A percentile compares a stretch with the other conserved stretches of the same genome.
Conservation (phyloP, 1,140 invertebrate genomes). For the Drosophila pseudoobscura region DNA sequence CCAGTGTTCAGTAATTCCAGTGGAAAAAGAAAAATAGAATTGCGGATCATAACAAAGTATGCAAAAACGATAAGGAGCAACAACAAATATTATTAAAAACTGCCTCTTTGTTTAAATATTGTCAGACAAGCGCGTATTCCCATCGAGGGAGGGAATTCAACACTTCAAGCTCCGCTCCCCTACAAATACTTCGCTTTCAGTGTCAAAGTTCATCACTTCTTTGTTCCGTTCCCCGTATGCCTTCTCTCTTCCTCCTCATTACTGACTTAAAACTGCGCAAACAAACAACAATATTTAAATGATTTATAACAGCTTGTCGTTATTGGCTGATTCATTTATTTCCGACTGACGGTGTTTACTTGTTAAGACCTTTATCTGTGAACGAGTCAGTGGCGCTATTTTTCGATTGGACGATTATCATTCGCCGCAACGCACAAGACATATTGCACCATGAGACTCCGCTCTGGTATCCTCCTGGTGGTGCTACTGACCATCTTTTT, state of each 20-base stretch:
- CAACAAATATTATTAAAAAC: conserved; percentile 24
- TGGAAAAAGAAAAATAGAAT: conserved; percentile 1
- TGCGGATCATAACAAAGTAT: conserved; percentile 38
- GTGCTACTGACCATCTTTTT: conserved; percentile 29
- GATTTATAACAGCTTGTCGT: conserved; percentile 1
- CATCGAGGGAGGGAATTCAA: not conserved
- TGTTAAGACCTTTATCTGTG: conserved; percentile 36
- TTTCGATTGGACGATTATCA: conserved; percentile 8
- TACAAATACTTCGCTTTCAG: too few relatives aligned
- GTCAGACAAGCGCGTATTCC: not conserved
- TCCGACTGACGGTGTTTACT: not conserved
- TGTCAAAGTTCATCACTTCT: too few relatives aligned
- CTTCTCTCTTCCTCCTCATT: too few relatives aligned
- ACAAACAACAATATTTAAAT: conserved; percentile 22
- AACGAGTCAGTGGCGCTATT: conserved; percentile 21
- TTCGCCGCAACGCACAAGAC: conserved; percentile 14
- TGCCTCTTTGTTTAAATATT: conserved; percentile 27
- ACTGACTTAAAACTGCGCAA: conserved; percentile 25
- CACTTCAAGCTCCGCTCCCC: too few relatives aligned
- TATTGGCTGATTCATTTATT: conserved; percentile 45
- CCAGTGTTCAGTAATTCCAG: not conserved
- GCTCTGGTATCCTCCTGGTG: conserved; percentile 9
- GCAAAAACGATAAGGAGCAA: conserved; percentile 31
- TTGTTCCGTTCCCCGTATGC: too few relatives aligned
- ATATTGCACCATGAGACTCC: conserved; percentile 42